These are phyloP conservation scores for Rugalucina vietnamica DNA, from an alignment of 2,888 invertebrate species.

Conservation along the genomic window DNA sequence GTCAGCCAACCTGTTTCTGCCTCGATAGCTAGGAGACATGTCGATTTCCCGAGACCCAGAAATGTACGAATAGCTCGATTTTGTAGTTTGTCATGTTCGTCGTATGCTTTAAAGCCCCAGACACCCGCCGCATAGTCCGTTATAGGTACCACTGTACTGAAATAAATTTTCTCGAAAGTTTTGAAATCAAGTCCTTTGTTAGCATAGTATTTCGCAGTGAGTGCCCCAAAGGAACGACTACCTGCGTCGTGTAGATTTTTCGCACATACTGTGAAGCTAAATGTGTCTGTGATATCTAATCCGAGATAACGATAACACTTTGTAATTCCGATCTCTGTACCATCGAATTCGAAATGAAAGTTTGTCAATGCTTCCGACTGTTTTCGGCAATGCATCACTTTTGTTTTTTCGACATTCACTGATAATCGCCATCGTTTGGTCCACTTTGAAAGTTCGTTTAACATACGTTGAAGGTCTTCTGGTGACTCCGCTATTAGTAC, in stretches of 20 bases:
- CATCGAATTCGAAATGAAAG: neutral
- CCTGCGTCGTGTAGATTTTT: neutral
- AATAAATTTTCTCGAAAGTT: neutral
- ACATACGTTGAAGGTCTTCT: neutral
- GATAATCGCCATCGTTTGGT: slow-evolving; percentile 5
- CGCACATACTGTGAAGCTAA: neutral
- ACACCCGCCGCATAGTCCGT: slow-evolving; percentile 8
- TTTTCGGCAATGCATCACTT: slow-evolving; percentile 10
- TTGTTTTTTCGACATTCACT: slow-evolving; percentile 7
- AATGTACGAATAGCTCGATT: too few relatives aligned
- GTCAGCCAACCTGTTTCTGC: too few relatives aligned
- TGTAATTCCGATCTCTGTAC: neutral
- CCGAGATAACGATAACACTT: neutral
- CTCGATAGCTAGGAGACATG: too few relatives aligned
- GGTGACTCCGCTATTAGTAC: neutral
- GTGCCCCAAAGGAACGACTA: neutral
- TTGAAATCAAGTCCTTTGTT: slow-evolving; percentile 10
- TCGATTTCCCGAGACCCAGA: too few relatives aligned
- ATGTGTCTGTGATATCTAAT: neutral
- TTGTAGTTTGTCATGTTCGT: neutral
- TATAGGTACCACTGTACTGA: neutral
- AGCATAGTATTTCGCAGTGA: neutral
- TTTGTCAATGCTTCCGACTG: neutral
- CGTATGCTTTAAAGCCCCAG: neutral
- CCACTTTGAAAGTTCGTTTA: neutral